Conservation (phyloP, 2,113 vertebrate genomes). For the Microtus oregoni region DNA sequence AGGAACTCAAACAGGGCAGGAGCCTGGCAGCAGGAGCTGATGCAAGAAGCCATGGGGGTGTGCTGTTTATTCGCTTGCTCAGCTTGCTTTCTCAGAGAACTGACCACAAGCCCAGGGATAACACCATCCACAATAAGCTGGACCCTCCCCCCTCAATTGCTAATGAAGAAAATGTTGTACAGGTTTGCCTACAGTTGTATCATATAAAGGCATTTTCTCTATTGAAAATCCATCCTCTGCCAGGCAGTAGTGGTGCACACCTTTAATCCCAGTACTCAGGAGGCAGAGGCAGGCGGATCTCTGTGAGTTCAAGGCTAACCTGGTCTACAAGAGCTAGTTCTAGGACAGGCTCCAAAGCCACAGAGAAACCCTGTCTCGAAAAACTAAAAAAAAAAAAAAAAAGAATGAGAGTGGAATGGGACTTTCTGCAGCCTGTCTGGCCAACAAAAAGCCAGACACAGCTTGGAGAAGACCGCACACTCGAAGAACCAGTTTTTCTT, state of each 20-base stretch:
- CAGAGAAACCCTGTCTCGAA: too few species aligned
- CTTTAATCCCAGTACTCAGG: too few species aligned
- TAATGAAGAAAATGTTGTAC: not conserved
- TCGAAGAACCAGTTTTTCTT: not conserved
- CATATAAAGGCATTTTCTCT: not conserved
- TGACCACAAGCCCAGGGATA: not conserved
- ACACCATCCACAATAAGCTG: not conserved
- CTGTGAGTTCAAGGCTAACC: too few species aligned
- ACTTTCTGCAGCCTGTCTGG: not conserved
- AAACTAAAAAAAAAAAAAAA: not conserved
- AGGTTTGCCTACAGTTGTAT: not conserved
- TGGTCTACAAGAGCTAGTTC: too few species aligned
- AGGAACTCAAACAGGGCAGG: not conserved
- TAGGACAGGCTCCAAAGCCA: too few species aligned
- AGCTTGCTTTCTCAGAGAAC: not conserved
- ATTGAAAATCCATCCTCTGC: too few species aligned
- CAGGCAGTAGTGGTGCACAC: too few species aligned
- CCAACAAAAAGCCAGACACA: not conserved
- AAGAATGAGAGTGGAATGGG: not conserved
- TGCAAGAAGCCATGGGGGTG: not conserved
- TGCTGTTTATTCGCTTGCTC: not conserved
- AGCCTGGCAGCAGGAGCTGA: not conserved
- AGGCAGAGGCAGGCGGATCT: too few species aligned
- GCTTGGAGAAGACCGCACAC: not conserved
- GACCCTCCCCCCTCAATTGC: not conserved